Evolutionary conservation across 2,797 vertebrate genomes (phyloP).

Genomic region (Gadopsis bispinosus): DNA sequence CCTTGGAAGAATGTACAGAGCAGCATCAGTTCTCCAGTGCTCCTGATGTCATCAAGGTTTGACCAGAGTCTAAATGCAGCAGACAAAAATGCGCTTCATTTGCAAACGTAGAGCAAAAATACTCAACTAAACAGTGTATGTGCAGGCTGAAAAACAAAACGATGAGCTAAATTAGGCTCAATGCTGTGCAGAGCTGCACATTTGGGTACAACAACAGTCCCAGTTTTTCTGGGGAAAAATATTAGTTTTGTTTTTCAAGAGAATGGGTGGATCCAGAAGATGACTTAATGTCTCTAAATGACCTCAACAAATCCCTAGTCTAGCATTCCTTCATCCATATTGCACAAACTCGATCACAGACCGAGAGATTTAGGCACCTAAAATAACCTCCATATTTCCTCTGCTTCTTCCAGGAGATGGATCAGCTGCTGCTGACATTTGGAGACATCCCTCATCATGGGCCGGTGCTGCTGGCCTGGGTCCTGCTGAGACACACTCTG

Average conservation of each 20-base stretch:
- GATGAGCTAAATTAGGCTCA: background rate
- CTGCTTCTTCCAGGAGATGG: constrained; percentile 89
- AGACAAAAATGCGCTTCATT: background rate
- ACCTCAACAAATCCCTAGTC: background rate
- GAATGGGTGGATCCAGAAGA: background rate
- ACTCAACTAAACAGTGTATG: background rate
- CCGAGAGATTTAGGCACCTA: background rate
- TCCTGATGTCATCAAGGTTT: constrained; percentile 89
- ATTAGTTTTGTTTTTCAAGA: background rate
- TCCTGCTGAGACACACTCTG: constrained; percentile 93
- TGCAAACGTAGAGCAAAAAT: background rate
- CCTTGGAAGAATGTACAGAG: constrained; percentile 92
- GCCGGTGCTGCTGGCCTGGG: constrained; percentile 94
- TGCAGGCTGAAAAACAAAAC: background rate
- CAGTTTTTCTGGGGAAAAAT: background rate
- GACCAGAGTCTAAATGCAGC: background rate
- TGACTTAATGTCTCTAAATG: background rate
- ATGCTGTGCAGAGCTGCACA: background rate
- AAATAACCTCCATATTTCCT: background rate
- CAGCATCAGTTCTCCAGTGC: constrained; percentile 91
- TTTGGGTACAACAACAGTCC: background rate
- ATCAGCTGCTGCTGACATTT: constrained; percentile 91
- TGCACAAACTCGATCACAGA: background rate
- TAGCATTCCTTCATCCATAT: background rate
- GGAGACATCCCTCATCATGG: constrained; percentile 94